Conservation (phyloP, 2,888 invertebrate species). For the Hermaeophaga mercurialis region DNA sequence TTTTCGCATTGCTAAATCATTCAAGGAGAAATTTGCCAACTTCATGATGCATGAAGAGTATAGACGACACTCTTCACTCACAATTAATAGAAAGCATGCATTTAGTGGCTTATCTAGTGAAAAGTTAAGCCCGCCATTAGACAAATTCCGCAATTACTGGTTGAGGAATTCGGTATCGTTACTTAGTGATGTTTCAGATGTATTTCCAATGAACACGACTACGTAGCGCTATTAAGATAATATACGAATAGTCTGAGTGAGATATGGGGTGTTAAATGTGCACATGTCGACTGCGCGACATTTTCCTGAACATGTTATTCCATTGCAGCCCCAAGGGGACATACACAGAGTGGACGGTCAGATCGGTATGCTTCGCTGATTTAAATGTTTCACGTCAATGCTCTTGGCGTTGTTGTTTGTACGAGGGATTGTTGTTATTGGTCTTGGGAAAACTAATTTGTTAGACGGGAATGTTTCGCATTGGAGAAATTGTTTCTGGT, state of each 20-base stretch:
- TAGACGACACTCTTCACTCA: no score
- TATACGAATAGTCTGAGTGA: slow-evolving; percentile 43
- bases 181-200: slow-evolving; percentile 17
- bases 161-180: background rate
- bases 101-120: background rate
- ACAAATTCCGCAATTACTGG: slow-evolving; percentile 7
- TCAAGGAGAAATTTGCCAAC: no score
- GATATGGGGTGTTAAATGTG: slow-evolving; percentile 49
- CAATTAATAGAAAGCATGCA: no score
- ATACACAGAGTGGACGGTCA: slow-evolving; percentile 35
- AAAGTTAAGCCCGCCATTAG: background rate
- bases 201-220: slow-evolving; percentile 32
- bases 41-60: no score
- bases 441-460: slow-evolving; percentile 17
- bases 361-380: slow-evolving; percentile 42
- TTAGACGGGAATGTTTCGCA: slow-evolving; percentile 4
- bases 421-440: slow-evolving; percentile 17
- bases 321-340: slow-evolving; percentile 41
- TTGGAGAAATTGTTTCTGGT: slow-evolving; percentile 1
- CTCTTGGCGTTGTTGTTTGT: slow-evolving; percentile 37
- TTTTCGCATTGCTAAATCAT: no score
- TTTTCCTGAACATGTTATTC: slow-evolving; percentile 49
- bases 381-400: slow-evolving; percentile 49
- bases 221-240: slow-evolving; percentile 45
- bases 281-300: slow-evolving; percentile 45